phyloP scores from a whole-genome alignment of 2,888 invertebrate genomes.

The Zygothrica quintamaculata region DNA sequence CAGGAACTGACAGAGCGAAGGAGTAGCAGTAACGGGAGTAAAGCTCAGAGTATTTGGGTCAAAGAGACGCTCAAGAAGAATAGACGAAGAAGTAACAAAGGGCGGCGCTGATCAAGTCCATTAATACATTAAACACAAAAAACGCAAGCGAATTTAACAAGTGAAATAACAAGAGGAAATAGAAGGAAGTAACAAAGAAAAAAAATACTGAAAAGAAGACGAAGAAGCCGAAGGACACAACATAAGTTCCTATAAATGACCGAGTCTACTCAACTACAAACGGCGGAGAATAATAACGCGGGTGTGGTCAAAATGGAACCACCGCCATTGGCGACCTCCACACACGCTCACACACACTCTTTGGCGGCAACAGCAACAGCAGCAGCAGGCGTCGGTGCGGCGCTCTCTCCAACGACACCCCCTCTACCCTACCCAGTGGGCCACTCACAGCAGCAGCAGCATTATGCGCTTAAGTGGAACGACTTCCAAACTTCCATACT shows the following conservation, averaged over 20 bases:
- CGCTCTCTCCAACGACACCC: constrained; percentile 68
- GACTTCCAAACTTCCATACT: constrained; percentile 96
- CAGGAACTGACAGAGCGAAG: constrained; percentile 2
- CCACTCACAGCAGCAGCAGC: constrained; percentile 88
- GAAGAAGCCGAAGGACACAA: constrained; percentile 20
- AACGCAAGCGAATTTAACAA: constrained; percentile 22
- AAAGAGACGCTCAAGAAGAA: constrained; percentile 29
- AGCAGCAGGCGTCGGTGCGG: constrained; percentile 58
- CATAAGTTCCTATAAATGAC: constrained; percentile 81
- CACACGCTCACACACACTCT: constrained; percentile 72
- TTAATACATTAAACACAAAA: constrained; percentile 49
- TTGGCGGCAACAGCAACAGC: constrained; percentile 60
- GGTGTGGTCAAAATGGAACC: constrained; percentile 85
- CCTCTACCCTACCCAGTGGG: constrained; percentile 50
- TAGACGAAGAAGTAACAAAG: constrained; percentile 68
- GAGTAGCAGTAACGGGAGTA: background rate
- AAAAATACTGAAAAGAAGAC: constrained; percentile 12
- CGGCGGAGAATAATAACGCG: constrained; percentile 85
- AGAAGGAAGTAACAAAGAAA: too few species aligned
- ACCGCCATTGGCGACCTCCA: constrained; percentile 85
- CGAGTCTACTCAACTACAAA: constrained; percentile 85
- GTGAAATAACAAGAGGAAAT: constrained; percentile 12
- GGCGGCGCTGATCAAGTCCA: constrained; percentile 62
- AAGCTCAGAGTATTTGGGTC: constrained; percentile 15
- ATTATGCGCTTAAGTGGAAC: constrained; percentile 97